Evolutionary conservation across 2,888 invertebrate species (phyloP), one percentile per base, ranked within the genome.

Genomic region (Desoria tigrina): DNA sequence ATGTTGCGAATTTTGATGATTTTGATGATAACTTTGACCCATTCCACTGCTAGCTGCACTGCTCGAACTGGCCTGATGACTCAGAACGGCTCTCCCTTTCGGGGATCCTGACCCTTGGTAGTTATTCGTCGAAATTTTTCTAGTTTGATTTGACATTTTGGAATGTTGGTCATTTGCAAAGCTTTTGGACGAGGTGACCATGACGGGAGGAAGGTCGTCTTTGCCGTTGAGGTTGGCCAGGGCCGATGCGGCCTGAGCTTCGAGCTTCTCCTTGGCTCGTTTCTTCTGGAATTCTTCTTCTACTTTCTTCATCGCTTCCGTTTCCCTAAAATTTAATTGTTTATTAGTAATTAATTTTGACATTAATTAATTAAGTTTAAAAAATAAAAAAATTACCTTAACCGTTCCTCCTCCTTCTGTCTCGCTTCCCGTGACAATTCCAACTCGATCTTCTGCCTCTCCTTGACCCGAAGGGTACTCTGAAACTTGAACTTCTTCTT

Each of bases 261-360:
- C 69, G 45, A 58, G 58, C 45, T 81, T 81, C 73, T 82, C 82
- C 27, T 83, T 81, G 42, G 90, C 90, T 50, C 92, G 83, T 80
- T 92, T 92, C 71, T 87, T 84, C 79, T 92, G 91, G 80, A 92
- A 92, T 79, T 92, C 92, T 78, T 92, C 91, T 78, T 92, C 91
- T 2, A 92, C 92, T 78, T 88, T 86, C 77, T 88, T 85, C 88
- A 92, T 90, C 71, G 89, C 90, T 80, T 91, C 90, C 77, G 90
- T 82, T 79, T 92, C 91, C 67, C 87, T n/a, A n/a, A n/a, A n/a
- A n/a, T n/a, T n/a, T n/a, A n/a, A n/a, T n/a, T n/a, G 85, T n/a
- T n/a, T n/a, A n/a, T n/a, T n/a, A n/a, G n/a, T n/a, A n/a, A n/a
- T n/a, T n/a, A n/a, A n/a, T n/a, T n/a, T n/a, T n/a, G n/a, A n/a